Evolutionary conservation across 1,140 invertebrate genomes (phyloP), one percentile per base, ranked within the genome.

Genomic region (Grapholita molesta): DNA sequence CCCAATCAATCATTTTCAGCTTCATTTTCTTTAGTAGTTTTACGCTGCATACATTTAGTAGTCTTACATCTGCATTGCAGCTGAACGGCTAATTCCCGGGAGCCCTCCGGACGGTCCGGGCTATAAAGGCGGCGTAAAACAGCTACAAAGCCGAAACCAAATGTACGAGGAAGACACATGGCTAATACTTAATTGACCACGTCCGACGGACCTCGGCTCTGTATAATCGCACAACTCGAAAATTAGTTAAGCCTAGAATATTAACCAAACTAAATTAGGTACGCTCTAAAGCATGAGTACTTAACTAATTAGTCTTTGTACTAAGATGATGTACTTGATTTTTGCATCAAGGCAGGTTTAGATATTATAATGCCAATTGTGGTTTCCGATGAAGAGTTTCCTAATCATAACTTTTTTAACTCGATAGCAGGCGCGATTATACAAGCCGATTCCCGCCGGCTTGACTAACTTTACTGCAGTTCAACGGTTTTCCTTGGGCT

Each of bases 1-100:
- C 53, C 23, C 53, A n/a, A 25, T 57, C 24, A 57, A 57, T 57
- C 53, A 48, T 48, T 57, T 57, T 25, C 24, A 23, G 23, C n/a
- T 28, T 6, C 12, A 57, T 2, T 21, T 57, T 28, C 24, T 25
- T 24, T 5, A 28, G 53, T 57, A 57, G 53, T 57, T 12, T n/a
- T n/a, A 57, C 24, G 53, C 12, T 57, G 53, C 53, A 57, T 57
- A 28, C 23, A 57, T 1, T 25, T 57, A n/a, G n/a, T 18, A 11
- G 53, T 57, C 25, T 67, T n/a, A n/a, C n/a, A 71, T 72, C 72
- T 67, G 72, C 74, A 78, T 70, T 78, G 74, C 74, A 79, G 74
- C 70, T 61, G 57, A 70, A 52, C 52, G 68, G 52, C 55, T 69
- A 64, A 71, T 73, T 67, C 53, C 67, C 42, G 6, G 24, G 71